A percentile compares a stretch with the other conserved stretches of the same genome.
Conservation (phyloP, 2,888 invertebrate genomes). For the Heliconius hortense region DNA sequence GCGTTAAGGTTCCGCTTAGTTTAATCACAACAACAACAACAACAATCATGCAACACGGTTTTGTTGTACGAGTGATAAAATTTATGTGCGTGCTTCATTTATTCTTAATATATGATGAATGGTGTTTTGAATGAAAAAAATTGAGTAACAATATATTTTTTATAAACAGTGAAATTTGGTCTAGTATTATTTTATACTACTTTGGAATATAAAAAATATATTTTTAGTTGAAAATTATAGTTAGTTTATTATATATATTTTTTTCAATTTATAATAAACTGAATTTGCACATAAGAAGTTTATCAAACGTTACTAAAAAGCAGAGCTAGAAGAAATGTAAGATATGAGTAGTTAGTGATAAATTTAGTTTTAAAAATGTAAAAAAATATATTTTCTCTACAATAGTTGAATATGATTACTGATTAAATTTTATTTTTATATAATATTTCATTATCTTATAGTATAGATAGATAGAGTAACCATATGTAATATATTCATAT, state of each 20-base stretch:
- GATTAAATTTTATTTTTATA: too few relatives aligned
- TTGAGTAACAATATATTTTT: not conserved
- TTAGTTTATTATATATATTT: too few relatives aligned
- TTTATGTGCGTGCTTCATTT: constrained; percentile 7
- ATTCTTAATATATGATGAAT: not conserved
- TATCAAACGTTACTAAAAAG: constrained; percentile 20
- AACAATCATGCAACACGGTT: constrained; percentile 41
- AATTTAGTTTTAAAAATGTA: not conserved
- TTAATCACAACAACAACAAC: constrained; percentile 45
- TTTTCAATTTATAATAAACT: not conserved
- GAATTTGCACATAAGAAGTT: constrained; percentile 11
- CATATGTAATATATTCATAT: too few relatives aligned
- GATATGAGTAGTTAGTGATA: not conserved
- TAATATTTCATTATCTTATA: too few relatives aligned
- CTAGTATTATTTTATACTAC: too few relatives aligned
- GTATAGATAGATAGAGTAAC: too few relatives aligned
- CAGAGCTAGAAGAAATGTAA: constrained; percentile 9
- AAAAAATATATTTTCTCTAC: not conserved
- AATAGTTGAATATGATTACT: not conserved
- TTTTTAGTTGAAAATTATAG: too few relatives aligned
- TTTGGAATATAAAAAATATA: not conserved
- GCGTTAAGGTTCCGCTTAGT: constrained; percentile 83
- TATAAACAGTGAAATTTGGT: too few relatives aligned
- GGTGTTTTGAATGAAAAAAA: not conserved
- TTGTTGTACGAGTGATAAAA: constrained; percentile 23